These are phyloP conservation scores for Nasua narica DNA, from an alignment of 2,797 vertebrate genomes.

Conservation along the genomic window DNA sequence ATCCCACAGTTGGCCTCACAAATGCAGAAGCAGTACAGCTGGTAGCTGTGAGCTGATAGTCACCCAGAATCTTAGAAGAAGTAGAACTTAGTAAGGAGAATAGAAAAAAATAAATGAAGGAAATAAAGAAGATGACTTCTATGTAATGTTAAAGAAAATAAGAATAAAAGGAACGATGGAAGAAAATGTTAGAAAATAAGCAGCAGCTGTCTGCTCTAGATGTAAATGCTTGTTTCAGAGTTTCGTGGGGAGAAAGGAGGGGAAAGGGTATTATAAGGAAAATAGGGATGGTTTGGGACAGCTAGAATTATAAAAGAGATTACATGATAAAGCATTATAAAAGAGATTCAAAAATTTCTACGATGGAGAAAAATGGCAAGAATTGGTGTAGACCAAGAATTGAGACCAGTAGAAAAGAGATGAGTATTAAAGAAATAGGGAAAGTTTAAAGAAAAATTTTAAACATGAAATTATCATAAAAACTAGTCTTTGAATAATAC, in stretches of 20 bases:
- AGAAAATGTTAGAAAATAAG: neutral
- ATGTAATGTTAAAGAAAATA: neutral
- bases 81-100: neutral
- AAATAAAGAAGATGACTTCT: neutral
- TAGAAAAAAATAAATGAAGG: neutral
- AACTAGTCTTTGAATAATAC: neutral
- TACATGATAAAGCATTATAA: neutral
- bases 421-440: neutral
- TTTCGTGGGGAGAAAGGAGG: neutral
- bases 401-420: neutral
- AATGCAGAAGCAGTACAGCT: neutral
- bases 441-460: neutral
- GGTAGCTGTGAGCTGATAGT: neutral
- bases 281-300: neutral
- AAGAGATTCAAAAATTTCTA: neutral
- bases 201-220: neutral
- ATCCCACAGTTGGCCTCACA: neutral
- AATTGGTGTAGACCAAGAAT: neutral
- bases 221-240: neutral
- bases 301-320: neutral
- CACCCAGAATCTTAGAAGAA: neutral
- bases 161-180: neutral
- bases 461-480: neutral
- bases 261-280: neutral
- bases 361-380: neutral